Evolutionary conservation across 1,140 invertebrate species (phyloP), one percentile per base, ranked within the genome.

Genomic region (Cotesia vestalis): DNA sequence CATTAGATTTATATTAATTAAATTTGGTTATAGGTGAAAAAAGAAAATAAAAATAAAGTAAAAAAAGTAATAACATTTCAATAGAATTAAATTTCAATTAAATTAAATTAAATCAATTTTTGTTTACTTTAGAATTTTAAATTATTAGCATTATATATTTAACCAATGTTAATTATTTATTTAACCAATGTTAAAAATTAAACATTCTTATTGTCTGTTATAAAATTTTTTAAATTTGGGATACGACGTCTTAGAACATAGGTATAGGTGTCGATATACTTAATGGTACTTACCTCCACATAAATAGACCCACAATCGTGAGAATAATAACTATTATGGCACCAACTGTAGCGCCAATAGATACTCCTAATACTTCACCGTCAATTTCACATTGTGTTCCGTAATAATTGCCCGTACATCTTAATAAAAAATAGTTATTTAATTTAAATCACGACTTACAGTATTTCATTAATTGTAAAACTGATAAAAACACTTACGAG

Each of bases 341-440:
- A 5, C 93, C 93, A 4, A 96, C 90, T 2, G 94, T 95, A 0
- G 95, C 95, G 12, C 95, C 95, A 72, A 96, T 92, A 0, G 95
- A 94, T 17, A 96, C 95, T 0, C 93, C 95, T 36, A 97, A 84
- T 59, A 97, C 95, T 88, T 97, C 95, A 6, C 94, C 95, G 80
- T 97, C 96, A 53, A 96, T 91, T 83, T 97, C 95, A 82, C 96
- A 97, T 78, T 93, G 91, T 0, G 90, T 89, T 0, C 95, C 95
- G 81, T 96, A 96, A 82, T 94, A 96, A 77, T 93, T 95, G 0
- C 94, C 93, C 38, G 90, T 88, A 80, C 95, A 96, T 72, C 93
- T 94, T 83, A 0, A 81, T 64, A 55, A 77, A 63, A 66, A 69
- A 59, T 46, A 63, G n/a, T 71, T 67, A 67, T 60, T 61, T 63